Evolutionary conservation across 2,888 invertebrate genomes (phyloP), one percentile per base, ranked within the genome.

Genomic region (Hylaea fasciaria): DNA sequence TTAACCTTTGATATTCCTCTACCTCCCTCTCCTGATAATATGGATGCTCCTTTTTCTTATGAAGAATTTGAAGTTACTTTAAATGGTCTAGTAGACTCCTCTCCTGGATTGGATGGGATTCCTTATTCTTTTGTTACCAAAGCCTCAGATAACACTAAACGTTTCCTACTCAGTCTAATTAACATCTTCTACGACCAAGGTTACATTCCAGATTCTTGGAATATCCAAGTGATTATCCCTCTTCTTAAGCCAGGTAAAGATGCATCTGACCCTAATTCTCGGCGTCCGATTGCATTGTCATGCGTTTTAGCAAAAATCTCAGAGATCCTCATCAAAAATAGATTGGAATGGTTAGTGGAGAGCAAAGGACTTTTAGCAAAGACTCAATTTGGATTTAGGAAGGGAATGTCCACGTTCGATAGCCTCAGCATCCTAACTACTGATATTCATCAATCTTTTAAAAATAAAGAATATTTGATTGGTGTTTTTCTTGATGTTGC

Each of bases 401-500:
- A 66, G 35, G 72, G 74, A 0, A 64, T 56, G 50, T 58, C 71
- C 7, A 75, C 78, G 0, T 44, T 72, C 9, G 74, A 74, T 43
- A 77, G 73, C 8, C 39, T 78, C 5, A 48, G 66, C 10, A 65
- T 73, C n/a, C 39, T 76, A 0, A 51, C 61, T 1, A 55, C 73
- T 0, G 73, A 73, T 16, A 64, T 72, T 10, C 55, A 60, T 9
- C 7, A 66, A 0, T 64, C 72, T 3, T 70, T 69, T 17, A 28
- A 47, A 0, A 53, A 54, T 0, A 59, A 64, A 14, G 51, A 70
- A 44, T 64, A 40, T 8, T 12, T 72, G 0, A 52, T 73, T 0
- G 72, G 55, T 0, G 68, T 63, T 1, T 77, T 76, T 43, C 48
- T 76, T 0, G 77, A 77, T 45, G 61, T 76, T 1, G n/a, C 60